These are phyloP conservation scores for Tor tambroides DNA, from an alignment of 2,113 vertebrate genomes.

Conservation along the genomic window DNA sequence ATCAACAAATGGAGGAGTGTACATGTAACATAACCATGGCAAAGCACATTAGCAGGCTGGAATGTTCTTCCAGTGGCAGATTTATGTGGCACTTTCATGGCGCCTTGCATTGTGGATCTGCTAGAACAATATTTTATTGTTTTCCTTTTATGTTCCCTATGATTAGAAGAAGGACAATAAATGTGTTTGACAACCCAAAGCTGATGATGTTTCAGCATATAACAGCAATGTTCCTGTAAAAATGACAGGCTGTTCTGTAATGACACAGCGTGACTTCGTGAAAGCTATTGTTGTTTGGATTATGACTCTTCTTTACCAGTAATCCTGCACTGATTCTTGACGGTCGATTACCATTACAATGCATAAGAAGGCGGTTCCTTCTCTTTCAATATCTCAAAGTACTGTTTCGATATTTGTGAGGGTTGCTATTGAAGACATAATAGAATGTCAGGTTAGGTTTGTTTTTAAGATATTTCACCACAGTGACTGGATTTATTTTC, in stretches of 20 bases:
- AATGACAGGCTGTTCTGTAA: slow-evolving; percentile 1
- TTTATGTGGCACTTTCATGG: slow-evolving; percentile 3
- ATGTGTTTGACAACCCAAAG: background rate
- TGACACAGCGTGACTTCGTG: background rate
- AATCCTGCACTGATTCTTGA: slow-evolving; percentile 1
- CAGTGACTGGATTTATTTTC: background rate
- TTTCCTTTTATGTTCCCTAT: background rate
- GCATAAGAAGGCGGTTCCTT: background rate
- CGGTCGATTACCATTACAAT: background rate
- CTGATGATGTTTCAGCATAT: background rate
- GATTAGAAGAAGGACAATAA: background rate
- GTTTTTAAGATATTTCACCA: background rate
- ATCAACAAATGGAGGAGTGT: background rate
- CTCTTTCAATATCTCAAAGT: background rate
- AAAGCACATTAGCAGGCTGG: background rate
- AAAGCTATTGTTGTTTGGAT: slow-evolving; percentile 20
- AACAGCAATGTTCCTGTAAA: background rate
- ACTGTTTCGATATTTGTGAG: background rate
- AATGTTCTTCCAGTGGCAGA: background rate
- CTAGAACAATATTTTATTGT: slow-evolving; percentile 2
- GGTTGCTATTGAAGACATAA: background rate
- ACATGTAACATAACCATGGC: background rate
- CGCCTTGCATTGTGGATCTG: background rate
- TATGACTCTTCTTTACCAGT: slow-evolving; percentile 18
- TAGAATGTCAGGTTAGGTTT: background rate